These are phyloP conservation scores for Parazoanthus atlanticus DNA, from an alignment of 92 coral and sea anemone genomes.

Conservation along the genomic window DNA sequence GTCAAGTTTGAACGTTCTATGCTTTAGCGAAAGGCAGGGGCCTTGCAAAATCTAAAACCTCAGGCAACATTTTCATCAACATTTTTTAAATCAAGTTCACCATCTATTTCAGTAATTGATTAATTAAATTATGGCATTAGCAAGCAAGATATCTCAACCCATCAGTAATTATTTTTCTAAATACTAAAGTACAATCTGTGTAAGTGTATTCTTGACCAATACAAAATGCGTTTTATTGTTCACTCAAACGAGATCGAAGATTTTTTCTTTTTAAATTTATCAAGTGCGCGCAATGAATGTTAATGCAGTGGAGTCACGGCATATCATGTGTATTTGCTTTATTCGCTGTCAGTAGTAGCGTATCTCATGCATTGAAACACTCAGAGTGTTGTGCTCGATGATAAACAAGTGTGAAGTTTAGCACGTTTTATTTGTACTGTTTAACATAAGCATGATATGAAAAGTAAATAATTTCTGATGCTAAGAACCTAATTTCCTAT, in stretches of 20 bases:
- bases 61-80: too few species aligned
- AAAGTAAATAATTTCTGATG: neutral
- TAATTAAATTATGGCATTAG: neutral
- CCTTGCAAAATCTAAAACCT: too few species aligned
- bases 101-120: too few species aligned
- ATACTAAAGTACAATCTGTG: neutral
- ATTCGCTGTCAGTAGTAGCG: neutral
- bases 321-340: neutral
- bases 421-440: constrained; percentile 6
- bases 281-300: neutral
- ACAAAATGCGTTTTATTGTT: too few species aligned
- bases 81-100: too few species aligned
- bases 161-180: neutral
- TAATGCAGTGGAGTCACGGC: neutral
- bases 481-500: constrained; percentile 26
- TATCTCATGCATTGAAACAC: neutral
- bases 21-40: too few species aligned
- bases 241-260: neutral
- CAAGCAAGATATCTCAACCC: neutral
- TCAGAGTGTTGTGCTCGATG: neutral
- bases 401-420: constrained; percentile 2
- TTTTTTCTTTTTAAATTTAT: too few species aligned
- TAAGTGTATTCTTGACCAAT: neutral
- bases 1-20: too few species aligned
- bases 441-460: constrained; percentile 5